Percentiles rank a stretch among this genome's conserved stretches.
Evolutionary conservation across 2,888 invertebrate genomes (phyloP).

Genomic region (Phania funesta): DNA sequence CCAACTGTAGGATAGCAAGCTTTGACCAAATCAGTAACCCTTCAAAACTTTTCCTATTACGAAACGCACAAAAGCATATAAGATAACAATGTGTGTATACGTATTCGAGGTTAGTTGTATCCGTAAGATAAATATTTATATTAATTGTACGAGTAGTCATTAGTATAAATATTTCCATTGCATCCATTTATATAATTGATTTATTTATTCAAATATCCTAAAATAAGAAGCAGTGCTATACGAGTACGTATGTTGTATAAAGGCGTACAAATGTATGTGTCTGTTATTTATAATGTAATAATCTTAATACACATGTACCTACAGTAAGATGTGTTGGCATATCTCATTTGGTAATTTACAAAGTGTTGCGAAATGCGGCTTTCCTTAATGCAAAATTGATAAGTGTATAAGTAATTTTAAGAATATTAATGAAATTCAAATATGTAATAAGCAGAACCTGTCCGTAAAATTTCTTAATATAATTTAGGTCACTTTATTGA

Average conservation of each 20-base stretch:
- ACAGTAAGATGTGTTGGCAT: no score
- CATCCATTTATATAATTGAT: neutral
- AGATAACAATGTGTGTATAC: no score
- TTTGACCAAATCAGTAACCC: no score
- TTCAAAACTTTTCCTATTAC: no score
- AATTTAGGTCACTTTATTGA: no score
- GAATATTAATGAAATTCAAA: conserved; percentile 4
- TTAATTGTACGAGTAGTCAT: neutral
- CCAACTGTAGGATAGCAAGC: no score
- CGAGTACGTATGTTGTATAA: neutral
- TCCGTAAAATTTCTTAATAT: neutral
- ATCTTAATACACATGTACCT: no score
- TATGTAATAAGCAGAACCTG: neutral
- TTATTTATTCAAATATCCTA: neutral
- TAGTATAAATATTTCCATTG: conserved; percentile 1
- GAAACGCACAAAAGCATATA: no score
- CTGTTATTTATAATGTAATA: neutral
- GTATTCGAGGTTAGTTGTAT: neutral
- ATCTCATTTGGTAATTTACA: conserved; percentile 10
- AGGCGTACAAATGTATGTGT: neutral
- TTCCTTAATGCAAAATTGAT: conserved; percentile 20
- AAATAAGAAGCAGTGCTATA: neutral
- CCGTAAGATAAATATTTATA: neutral
- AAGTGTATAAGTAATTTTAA: neutral
- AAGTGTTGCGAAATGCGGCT: neutral